Conservation (phyloP, 2,888 invertebrate species). For the Andrena haemorrhoa region DNA sequence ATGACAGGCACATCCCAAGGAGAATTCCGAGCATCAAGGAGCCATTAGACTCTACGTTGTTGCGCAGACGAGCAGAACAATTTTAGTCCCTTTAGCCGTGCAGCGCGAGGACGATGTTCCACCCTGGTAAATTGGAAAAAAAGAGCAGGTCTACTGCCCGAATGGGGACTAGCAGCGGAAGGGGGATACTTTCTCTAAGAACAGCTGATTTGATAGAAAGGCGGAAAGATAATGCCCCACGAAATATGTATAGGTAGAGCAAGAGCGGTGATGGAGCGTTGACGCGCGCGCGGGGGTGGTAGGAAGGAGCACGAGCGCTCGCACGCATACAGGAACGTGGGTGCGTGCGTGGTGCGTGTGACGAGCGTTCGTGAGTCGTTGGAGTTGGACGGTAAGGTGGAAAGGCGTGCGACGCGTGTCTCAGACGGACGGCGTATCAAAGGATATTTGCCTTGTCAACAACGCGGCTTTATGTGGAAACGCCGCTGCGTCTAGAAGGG, state of each 20-base stretch:
- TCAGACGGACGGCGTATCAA: slow-evolving; percentile 81
- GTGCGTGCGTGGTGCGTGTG: no score
- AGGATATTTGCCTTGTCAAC: slow-evolving; percentile 82
- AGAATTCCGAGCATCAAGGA: not conserved
- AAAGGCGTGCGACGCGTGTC: slow-evolving; percentile 77
- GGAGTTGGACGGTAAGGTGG: slow-evolving; percentile 60
- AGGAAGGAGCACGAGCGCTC: not conserved
- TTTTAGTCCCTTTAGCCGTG: no score
- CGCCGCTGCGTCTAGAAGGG: slow-evolving; percentile 72
- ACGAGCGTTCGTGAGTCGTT: slow-evolving; percentile 29
- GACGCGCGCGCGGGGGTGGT: no score
- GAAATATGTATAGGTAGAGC: no score
- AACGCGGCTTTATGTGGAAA: slow-evolving; percentile 76
- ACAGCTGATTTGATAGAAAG: slow-evolving; percentile 1
- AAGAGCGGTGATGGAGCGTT: no score
- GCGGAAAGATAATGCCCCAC: not conserved
- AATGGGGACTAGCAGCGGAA: not conserved
- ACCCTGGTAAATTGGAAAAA: no score
- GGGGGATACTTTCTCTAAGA: no score
- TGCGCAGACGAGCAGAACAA: no score
- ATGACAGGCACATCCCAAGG: not conserved
- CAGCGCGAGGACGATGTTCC: no score
- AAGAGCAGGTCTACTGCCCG: no score
- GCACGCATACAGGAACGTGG: not conserved
- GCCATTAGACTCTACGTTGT: no score